These are phyloP conservation scores for Napeogenes inachia DNA, from an alignment of 2,888 invertebrate species.

Conservation along the genomic window DNA sequence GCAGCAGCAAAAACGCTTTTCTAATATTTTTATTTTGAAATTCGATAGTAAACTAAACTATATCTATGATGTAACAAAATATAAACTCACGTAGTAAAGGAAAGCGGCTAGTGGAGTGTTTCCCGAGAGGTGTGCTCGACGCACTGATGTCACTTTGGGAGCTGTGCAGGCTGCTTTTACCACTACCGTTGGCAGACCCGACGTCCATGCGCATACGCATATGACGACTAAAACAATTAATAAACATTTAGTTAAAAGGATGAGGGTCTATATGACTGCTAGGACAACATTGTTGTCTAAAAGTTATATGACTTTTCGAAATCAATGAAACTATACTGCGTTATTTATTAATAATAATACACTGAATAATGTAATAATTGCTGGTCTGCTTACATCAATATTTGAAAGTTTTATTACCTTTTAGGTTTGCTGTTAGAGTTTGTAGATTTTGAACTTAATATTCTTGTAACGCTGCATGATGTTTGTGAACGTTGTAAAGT, in stretches of 20 bases:
- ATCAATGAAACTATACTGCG: too few relatives aligned
- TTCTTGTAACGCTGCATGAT: constrained; percentile 68
- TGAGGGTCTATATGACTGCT: too few relatives aligned
- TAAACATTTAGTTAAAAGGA: background rate
- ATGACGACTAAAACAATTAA: constrained; percentile 53
- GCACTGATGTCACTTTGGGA: constrained; percentile 84
- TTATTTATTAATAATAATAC: too few relatives aligned
- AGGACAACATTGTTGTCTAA: too few relatives aligned
- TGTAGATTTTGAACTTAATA: constrained; percentile 67
- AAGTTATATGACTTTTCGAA: too few relatives aligned
- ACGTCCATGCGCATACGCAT: constrained; percentile 75
- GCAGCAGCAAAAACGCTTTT: too few relatives aligned
- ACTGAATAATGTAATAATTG: too few relatives aligned
- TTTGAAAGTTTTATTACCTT: constrained; percentile 48
- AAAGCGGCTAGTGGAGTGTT: constrained; percentile 71
- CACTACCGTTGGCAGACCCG: constrained; percentile 73
- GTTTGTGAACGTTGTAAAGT: constrained; percentile 72
- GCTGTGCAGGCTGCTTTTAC: constrained; percentile 79
- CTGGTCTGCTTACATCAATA: too few relatives aligned
- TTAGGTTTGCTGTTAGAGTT: constrained; percentile 68
- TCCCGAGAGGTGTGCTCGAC: constrained; percentile 74
- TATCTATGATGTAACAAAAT: background rate
- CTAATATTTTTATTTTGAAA: too few relatives aligned
- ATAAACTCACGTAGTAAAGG: constrained; percentile 60
- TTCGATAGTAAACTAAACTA: too few relatives aligned